Evolutionary conservation across 2,113 vertebrate species (phyloP), one percentile per base, ranked within the genome.

Genomic region (Platycercus adscitus): DNA sequence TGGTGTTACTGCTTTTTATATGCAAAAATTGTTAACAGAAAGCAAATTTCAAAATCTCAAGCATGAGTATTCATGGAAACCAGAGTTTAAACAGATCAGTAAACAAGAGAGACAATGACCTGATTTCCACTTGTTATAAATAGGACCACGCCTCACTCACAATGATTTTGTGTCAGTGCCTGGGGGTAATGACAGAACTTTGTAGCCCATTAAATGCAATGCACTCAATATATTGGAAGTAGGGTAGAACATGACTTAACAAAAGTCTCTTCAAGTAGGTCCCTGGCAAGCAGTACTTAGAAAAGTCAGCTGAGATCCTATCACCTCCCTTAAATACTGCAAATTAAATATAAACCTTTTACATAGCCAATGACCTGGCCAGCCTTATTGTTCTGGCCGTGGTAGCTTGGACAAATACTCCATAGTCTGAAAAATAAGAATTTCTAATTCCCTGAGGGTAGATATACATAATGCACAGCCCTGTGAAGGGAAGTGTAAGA

Each of bases 41-140:
- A 83, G 52, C 16, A 86, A 92, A 91, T 90, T 90, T 94, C 64
- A 81, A 86, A 94, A 71, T 92, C 80, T 86, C 56, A 69, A 84
- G 60, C 6, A 37, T 49, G n/a, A 81, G 82, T 87, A 41, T 56
- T 96, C 80, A 86, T 96, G 93, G 90, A 76, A 92, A 96, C 69
- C 50, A 49, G 88, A 86, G 64, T 83, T 95, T 94, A 86, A 96
- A 96, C 90, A 89, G 65, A 91, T 66, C 83, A 84, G 93, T 96
- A 96, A 95, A 90, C 77, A 96, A 63, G 24, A 81, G 86, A 93
- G 81, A 87, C 83, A 81, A 71, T 83, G 94, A 89, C 85, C 93
- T 83, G 93, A 88, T 86, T 96, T 94, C 71, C 89, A 93, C 60
- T 43, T 43, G 0, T 86, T 94, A 47, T 70, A 83, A 96, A 86